Evolutionary conservation across 2,113 vertebrate genomes (phyloP), one percentile per base, ranked within the genome.

Genomic region (Panthera tigris): DNA sequence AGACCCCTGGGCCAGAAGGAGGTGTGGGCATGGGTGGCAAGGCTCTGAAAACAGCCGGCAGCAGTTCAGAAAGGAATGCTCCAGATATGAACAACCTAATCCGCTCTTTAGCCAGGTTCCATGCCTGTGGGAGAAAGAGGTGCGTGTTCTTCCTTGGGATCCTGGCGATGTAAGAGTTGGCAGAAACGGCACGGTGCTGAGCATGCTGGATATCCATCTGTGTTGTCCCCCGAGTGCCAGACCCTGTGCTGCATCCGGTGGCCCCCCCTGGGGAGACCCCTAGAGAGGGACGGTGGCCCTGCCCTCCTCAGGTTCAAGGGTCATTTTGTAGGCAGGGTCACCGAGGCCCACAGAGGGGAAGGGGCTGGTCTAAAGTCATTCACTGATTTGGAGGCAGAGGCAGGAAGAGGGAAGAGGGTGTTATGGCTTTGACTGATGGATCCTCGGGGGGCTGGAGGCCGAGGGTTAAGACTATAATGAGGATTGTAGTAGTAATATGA

Each of bases 131-230:
- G 27, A 52, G 55, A 11, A 81, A 55, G 1, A 25, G 21, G 18
- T 15, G 21, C 13, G 8, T 27, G 9, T 27, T 27, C 48, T 4
- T 21, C 18, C 65, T 63, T 0, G 15, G 19, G 36, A 7, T 13
- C 14, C 48, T 6, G 23, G 16, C 41, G 71, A 48, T 0, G 1
- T 0, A 5, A 16, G 48, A 21, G 21, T 81, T 33, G 31, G 29
- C 41, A 73, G 86, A 48, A 23, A 39, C 41, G 73, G 39, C 63
- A 48, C 2, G 11, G 79, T 13, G 5, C 19, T 33, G 2, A 19
- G 12, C 19, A 19, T 11, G 8, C 3, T 9, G 39, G 6, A 36
- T 4, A 18, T 1, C n/a, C 25, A 7, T 16, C 45, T 7, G 39
- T 19, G 3, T 11, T 41, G 12, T 57, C 80, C 55, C 81, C 55